Evolutionary conservation across 2,888 invertebrate species (phyloP), one percentile per base, ranked within the genome.

Genomic region (Rhorus exstirpatorius): DNA sequence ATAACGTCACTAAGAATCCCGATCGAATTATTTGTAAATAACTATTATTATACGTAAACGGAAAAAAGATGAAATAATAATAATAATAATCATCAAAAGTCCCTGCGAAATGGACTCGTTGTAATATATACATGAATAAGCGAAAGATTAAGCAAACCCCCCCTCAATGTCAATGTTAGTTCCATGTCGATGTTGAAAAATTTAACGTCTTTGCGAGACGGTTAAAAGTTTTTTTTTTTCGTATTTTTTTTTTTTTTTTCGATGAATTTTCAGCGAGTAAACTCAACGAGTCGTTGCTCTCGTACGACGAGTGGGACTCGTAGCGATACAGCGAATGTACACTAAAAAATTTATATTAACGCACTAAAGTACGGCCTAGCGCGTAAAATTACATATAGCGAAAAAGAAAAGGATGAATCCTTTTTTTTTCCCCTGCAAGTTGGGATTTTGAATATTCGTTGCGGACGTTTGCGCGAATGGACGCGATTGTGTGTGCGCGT

Each of bases 131-230:
- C n/a, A n/a, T n/a, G n/a, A n/a, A 81, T 74, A 68, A 68, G 38
- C 31, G 53, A 67, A 31, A 14, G 3, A 81, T 85, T 86, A 86
- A 87, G 84, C 86, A 88, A 87, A 84, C 85, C n/a, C n/a, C n/a
- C n/a, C n/a, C n/a, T n/a, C 85, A 82, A 75, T 63, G 81, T 86
- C 81, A 79, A 88, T 89, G 85, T 88, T 89, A 89, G 88, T 81
- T 89, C 88, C 89, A 89, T 89, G 89, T 89, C 81, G 84, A 87
- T 89, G 89, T 89, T 81, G 87, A 87, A 85, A 74, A 51, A n/a
- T 55, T 24, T 14, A n/a, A 26, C 44, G 68, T 51, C 41, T 60
- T n/a, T 61, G 53, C 53, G 31, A 53, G 17, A 58, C 41, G 46
- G 71, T 71, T 31, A 55, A 51, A 26, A 38, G n/a, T 67, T 8